These are phyloP conservation scores for Crax fasciolata DNA, from an alignment of 2,797 vertebrate species.

Conservation along the genomic window DNA sequence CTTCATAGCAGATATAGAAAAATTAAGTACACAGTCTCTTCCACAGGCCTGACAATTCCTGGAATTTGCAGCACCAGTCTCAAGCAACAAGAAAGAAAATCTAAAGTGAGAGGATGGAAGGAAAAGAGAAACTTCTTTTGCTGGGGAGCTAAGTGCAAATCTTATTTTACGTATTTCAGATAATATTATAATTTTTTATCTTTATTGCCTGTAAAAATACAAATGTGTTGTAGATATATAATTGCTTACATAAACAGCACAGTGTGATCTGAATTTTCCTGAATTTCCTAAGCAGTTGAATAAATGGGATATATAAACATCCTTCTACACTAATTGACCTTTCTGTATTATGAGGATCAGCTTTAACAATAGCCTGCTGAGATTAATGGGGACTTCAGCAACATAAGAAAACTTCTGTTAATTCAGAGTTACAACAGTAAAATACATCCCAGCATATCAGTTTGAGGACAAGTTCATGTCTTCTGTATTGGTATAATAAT, in stretches of 20 bases:
- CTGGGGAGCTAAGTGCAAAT: fast-evolving
- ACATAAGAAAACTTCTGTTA: not conserved
- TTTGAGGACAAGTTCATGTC: not conserved
- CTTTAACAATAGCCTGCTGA: not conserved
- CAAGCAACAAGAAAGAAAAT: not conserved
- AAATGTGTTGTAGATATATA: not conserved
- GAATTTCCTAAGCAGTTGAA: not conserved
- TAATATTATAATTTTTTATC: not conserved
- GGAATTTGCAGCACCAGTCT: not conserved
- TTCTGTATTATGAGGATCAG: not conserved
- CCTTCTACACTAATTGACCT: not conserved
- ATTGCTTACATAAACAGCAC: not conserved
- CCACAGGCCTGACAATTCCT: not conserved
- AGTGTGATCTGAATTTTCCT: not conserved
- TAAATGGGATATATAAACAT: not conserved
- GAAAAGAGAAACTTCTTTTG: not conserved
- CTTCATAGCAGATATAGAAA: not conserved
- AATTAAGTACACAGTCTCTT: not conserved
- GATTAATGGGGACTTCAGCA: not conserved
- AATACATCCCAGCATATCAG: not conserved
- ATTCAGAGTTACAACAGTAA: not conserved
- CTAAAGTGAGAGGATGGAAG: not conserved
- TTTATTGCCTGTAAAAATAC: not conserved
- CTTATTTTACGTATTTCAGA: not conserved
- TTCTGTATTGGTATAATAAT: not conserved